Evolutionary conservation across 2,888 invertebrate species (phyloP), one percentile per base, ranked within the genome.

Genomic region (Melanchra persicariae): DNA sequence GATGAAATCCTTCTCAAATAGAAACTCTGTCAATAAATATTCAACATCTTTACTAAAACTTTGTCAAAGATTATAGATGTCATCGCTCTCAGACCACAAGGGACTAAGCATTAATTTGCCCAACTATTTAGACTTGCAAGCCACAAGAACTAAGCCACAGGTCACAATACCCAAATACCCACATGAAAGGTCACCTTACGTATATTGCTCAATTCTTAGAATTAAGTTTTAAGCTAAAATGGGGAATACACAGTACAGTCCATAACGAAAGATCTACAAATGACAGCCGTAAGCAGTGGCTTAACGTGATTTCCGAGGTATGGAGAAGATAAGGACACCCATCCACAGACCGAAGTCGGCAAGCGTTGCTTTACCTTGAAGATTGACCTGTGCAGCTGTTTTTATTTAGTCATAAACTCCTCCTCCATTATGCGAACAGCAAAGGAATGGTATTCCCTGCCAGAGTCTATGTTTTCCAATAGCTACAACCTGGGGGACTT

Each of bases 81-180:
- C 30, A 51, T 45, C 5, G 71, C 49, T 19, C 54, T n/a, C 0
- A 26, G 57, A 60, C 60, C 75, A 34, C 64, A 72, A 24, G 51
- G 45, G 64, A 10, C 45, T 26, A n/a, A 57, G 9, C 15, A 57
- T 43, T 45, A 64, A 71, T 72, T 72, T 72, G 30, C 57, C 37
- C 51, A 76, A 65, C 45, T 58, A 76, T 76, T 65, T 61, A 47
- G 30, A 26, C 26, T 54, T 24, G 2, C 26, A 24, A 45, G 17
- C 51, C 47, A 47, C 64, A 15, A 17, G 40, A 17, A 52, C n/a
- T 7, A 37, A 59, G n/a, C 59, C 62, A 12, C 30, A 76, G 26
- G 55, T 22, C 43, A 37, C 34, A 49, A 60, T 64, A 61, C 45
- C 37, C 45, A 40, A 59, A 77, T 43, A 54, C 22, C 40, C 40